Conservation (phyloP, 2,113 vertebrate genomes). For the Poeciliopsis retropinna region DNA sequence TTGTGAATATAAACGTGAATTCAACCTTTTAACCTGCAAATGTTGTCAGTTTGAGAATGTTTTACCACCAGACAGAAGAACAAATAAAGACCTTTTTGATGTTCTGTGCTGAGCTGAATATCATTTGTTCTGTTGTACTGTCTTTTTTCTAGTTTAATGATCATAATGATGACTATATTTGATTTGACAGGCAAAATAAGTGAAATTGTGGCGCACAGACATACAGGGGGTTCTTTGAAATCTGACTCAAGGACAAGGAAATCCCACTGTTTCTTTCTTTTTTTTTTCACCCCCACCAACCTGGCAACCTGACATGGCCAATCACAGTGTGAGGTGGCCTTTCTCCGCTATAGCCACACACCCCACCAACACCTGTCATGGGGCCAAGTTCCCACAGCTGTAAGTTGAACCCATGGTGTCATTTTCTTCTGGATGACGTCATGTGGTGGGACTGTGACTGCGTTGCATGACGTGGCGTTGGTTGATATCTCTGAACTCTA, state of each 20-base stretch:
- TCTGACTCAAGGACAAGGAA: slow-evolving; percentile 72
- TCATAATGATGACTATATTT: slow-evolving; percentile 66
- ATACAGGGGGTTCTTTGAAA: slow-evolving; percentile 63
- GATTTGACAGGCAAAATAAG: slow-evolving; percentile 58
- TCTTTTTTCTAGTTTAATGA: slow-evolving; percentile 50
- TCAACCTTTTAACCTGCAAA: slow-evolving; percentile 69
- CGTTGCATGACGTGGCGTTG: slow-evolving; percentile 85
- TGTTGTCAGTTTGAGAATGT: slow-evolving; percentile 59
- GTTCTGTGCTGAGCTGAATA: slow-evolving; percentile 44
- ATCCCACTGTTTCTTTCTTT: slow-evolving; percentile 80
- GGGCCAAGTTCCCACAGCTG: slow-evolving; percentile 80
- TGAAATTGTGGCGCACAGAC: slow-evolving; percentile 51
- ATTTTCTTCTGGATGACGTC: slow-evolving; percentile 84
- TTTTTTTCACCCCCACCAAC: slow-evolving; percentile 80
- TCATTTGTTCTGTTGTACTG: slow-evolving; percentile 54
- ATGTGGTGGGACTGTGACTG: slow-evolving; percentile 85
- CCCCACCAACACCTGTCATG: slow-evolving; percentile 72
- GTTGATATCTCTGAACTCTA: slow-evolving; percentile 72
- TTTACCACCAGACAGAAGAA: slow-evolving; percentile 41
- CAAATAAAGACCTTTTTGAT: slow-evolving; percentile 18
- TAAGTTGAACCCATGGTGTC: slow-evolving; percentile 87
- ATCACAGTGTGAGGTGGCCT: slow-evolving; percentile 83
- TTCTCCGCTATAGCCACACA: slow-evolving; percentile 78
- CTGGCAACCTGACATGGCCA: slow-evolving; percentile 82
- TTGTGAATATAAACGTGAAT: slow-evolving; percentile 67